Evolutionary conservation across 1,140 invertebrate species (phyloP), one percentile per base, ranked within the genome.

Genomic region (Achatina immaculata): DNA sequence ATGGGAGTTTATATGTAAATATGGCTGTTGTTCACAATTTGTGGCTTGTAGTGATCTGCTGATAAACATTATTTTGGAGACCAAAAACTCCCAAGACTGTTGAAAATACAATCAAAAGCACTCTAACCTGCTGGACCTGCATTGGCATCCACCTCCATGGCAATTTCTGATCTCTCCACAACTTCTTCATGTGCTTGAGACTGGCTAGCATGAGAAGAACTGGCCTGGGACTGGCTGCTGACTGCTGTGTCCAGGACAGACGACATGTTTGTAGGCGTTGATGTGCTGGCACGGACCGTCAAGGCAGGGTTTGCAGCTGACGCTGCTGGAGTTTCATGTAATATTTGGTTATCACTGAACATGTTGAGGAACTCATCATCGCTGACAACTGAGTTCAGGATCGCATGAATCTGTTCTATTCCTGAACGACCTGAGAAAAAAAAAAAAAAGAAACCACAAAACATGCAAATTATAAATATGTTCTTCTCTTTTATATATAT

Each of bases 71-170:
- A n/a, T n/a, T n/a, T n/a, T n/a, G n/a, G n/a, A n/a, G n/a, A n/a
- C n/a, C n/a, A n/a, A n/a, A n/a, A n/a, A n/a, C n/a, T n/a, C n/a
- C n/a, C n/a, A n/a, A n/a, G n/a, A n/a, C n/a, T n/a, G n/a, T n/a
- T n/a, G n/a, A n/a, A n/a, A n/a, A n/a, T n/a, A n/a, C n/a, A n/a
- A n/a, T n/a, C n/a, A n/a, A n/a, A n/a, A n/a, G n/a, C n/a, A n/a
- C n/a, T n/a, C n/a, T n/a, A n/a, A 68, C 65, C 76, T 68, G 40
- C 40, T n/a, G 76, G 58, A 36, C 43, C 19, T 45, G 65, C 28
- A 2, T 45, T 21, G 74, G 78, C 11, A 72, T 90, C 89, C 34
- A 90, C 84, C 75, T 90, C 89, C 89, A 90, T 90, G 7, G 87
- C 88, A 21, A 86, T 83, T 48, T 87, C 88, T 28, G 81, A 28